phyloP scores from a whole-genome alignment of 2,113 vertebrate genomes.

The Callocephalon fimbriatum region DNA sequence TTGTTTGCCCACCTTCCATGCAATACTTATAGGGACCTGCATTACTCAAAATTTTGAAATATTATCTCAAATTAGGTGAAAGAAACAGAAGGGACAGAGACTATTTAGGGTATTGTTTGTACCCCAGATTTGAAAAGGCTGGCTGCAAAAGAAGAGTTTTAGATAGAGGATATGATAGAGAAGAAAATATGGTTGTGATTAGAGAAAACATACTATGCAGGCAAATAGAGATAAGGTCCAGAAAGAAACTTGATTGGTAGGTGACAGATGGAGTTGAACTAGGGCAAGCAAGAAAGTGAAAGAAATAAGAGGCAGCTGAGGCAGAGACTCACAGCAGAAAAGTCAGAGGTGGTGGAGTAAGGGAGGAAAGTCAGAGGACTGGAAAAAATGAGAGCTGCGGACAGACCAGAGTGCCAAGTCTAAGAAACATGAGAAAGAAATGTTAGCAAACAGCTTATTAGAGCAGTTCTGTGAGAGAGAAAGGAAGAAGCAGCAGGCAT shows the following conservation, averaged over 20 bases:
- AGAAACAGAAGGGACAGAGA: background rate
- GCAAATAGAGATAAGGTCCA: background rate
- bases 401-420: background rate
- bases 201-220: background rate
- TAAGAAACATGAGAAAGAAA: background rate
- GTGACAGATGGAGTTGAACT: background rate
- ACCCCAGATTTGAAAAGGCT: background rate
- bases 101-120: background rate
- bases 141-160: background rate
- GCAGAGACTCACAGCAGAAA: background rate
- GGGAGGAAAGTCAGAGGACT: background rate
- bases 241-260: background rate
- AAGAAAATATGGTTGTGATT: background rate
- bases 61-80: background rate
- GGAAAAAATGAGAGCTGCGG: background rate
- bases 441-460: background rate
- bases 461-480: background rate
- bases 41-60: background rate
- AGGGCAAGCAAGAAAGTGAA: background rate
- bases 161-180: background rate
- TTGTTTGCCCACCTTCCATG: background rate
- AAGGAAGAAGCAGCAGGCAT: background rate
- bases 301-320: background rate
- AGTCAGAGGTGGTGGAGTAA: background rate
- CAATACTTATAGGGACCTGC: background rate